phyloP scores from a whole-genome alignment of 2,113 vertebrate genomes.

The Apistogramma diplotaenia region DNA sequence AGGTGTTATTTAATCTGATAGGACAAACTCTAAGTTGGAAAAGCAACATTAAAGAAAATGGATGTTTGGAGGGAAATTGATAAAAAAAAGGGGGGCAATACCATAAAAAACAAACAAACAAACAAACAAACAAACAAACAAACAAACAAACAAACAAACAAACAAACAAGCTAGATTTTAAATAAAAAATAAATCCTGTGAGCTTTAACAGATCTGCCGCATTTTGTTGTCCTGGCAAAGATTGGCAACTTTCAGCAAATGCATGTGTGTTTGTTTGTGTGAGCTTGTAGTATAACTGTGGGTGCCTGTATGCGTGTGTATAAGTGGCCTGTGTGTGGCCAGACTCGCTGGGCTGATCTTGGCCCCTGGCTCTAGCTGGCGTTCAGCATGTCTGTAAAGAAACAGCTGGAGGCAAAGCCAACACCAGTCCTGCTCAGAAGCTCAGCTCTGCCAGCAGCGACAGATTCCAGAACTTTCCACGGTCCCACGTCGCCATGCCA shows the following conservation, averaged over 20 bases:
- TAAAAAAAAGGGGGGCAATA: not conserved
- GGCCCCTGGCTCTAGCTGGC: constrained; percentile 67
- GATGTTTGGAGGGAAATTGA: not conserved
- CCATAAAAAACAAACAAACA: too few relatives aligned
- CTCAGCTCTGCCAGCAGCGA: constrained; percentile 70
- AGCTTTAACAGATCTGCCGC: not conserved
- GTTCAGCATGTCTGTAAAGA: constrained; percentile 76
- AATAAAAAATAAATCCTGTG: not conserved
- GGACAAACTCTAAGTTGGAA: not conserved
- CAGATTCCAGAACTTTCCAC: constrained; percentile 81
- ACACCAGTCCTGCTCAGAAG: constrained; percentile 72
- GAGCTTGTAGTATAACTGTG: constrained; percentile 41
- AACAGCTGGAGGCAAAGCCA: constrained; percentile 80
- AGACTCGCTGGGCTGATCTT: constrained; percentile 69
- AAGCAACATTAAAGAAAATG: not conserved
- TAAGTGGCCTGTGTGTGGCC: constrained; percentile 75
- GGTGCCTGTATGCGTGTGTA: constrained; percentile 43
- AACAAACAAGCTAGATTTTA: not conserved
- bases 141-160: too few relatives aligned
- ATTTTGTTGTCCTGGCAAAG: constrained; percentile 29
- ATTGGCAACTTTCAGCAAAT: constrained; percentile 33
- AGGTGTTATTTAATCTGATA: not conserved
- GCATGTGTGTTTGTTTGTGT: constrained; percentile 61
- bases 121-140: too few relatives aligned
- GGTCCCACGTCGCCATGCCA: constrained; percentile 67